Conservation (phyloP, 1,140 invertebrate species). For the Drosophila nigromelanica region DNA sequence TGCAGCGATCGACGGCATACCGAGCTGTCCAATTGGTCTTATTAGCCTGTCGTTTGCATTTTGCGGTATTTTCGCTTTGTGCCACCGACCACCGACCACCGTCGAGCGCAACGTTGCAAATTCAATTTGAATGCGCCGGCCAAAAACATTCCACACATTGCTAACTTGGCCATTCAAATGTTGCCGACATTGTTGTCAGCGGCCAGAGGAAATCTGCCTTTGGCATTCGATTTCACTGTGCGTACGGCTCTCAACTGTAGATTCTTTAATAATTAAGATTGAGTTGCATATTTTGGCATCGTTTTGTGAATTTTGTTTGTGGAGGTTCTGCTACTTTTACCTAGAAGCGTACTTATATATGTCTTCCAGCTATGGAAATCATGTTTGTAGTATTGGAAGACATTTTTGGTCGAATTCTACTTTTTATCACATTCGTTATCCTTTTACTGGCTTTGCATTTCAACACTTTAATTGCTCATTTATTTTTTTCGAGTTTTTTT, state of each 20-base stretch:
- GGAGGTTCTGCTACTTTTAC: too few relatives aligned
- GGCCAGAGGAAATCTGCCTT: background rate
- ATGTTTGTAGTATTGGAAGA: too few relatives aligned
- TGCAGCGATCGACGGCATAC: conserved; percentile 67
- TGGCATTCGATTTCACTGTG: conserved; percentile 3
- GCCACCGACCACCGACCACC: conserved; percentile 6
- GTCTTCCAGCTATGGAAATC: too few relatives aligned
- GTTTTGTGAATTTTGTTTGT: too few relatives aligned
- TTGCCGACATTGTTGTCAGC: conserved; percentile 39
- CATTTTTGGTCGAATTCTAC: background rate
- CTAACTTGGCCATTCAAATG: conserved; percentile 72
- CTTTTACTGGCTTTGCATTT: background rate
- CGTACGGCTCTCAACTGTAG: background rate
- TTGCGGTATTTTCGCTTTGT: conserved; percentile 62
- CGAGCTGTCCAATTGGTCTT: conserved; percentile 72
- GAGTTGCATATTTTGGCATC: too few relatives aligned
- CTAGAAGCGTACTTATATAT: too few relatives aligned
- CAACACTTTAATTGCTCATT: too few relatives aligned
- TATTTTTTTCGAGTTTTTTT: too few relatives aligned
- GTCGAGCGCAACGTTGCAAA: background rate
- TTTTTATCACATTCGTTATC: background rate
- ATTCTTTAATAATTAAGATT: conserved; percentile 27
- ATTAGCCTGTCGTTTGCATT: conserved; percentile 83
- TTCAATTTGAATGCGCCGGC: conserved; percentile 69
- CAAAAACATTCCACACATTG: conserved; percentile 60